Base-by-base conservation (phyloP, 2,797 vertebrate species). In the Hyperoplus immaculatus region DNA sequence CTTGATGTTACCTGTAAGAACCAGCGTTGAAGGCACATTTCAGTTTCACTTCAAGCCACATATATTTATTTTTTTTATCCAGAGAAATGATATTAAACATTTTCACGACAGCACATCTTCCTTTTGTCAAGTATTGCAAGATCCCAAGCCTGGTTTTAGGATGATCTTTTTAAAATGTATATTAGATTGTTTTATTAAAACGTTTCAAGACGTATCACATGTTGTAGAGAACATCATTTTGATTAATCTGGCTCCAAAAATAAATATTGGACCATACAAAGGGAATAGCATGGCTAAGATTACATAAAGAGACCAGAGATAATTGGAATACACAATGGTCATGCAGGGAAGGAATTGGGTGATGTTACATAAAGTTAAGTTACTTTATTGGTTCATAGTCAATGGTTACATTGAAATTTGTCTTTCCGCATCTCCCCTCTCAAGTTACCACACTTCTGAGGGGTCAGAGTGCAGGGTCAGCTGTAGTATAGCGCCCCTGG, bases 211-310 rank as follows among this genome's bases (percentile, higher is more conserved):
- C 45, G 39, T 73, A 64, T 53, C 73, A 68, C 71, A 72, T 50
- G 65, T 75, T 47, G 42, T 67, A 66, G 82, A 86, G 83, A 88
- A 76, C 56, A 21, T 49, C 21, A 6, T 58, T 87, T 90, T 90
- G 92, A 85, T 93, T 95, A 90, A 93, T 91, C 93, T 94, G 93
- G 89, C 92, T 93, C 91, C 76, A 79, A 45, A 89, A 89, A 77
- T 87, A 92, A 90, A 90, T 78, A 80, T 86, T 68, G 72, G 82
- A 91, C 87, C 82, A 70, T 89, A 87, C 89, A 92, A 89, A 92
- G 82, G 87, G 83, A 83, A 81, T 68, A 90, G 85, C 89, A 91
- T 86, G 80, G 84, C 73, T 90, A 85, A 84, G 80, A 77, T 84
- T 88, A 93, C 91, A 90, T 84, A 72, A 72, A 83, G 84, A 87